Percentiles rank a stretch among this genome's conserved stretches.
Conservation (phyloP, 2,888 invertebrate genomes). For the Galeopsomyia nigrocyanea region DNA sequence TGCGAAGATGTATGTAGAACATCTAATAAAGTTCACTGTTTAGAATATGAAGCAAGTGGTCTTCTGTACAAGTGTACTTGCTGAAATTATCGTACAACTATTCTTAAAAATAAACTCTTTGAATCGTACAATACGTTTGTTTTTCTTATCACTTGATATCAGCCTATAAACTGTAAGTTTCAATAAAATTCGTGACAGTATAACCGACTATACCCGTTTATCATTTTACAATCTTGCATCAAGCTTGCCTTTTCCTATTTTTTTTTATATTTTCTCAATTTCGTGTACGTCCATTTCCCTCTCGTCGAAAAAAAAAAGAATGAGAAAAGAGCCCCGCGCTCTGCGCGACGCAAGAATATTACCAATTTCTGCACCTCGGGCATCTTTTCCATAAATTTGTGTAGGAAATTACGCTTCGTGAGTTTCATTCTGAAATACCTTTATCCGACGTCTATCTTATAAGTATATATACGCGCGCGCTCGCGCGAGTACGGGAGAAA, state of each 20-base stretch:
- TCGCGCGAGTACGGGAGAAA: conserved; percentile 23
- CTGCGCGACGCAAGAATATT: conserved; percentile 20
- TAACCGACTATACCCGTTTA: too few relatives aligned
- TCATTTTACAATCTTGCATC: too few relatives aligned
- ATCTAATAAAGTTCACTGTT: conserved; percentile 21
- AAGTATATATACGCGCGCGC: conserved; percentile 21
- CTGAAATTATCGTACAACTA: neutral
- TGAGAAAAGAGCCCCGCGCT: conserved; percentile 10
- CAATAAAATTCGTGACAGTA: too few relatives aligned
- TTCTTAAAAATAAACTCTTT: too few relatives aligned
- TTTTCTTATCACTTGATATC: too few relatives aligned
- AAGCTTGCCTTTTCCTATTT: neutral
- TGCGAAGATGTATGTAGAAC: conserved; percentile 31
- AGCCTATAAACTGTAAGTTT: too few relatives aligned
- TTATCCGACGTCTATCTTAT: conserved; percentile 39
- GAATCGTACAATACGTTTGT: too few relatives aligned
- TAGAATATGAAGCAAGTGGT: conserved; percentile 33
- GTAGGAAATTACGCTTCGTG: conserved; percentile 49
- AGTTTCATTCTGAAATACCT: conserved; percentile 50
- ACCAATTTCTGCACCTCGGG: conserved; percentile 8
- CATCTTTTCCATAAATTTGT: conserved; percentile 49
- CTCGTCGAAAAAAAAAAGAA: conserved; percentile 23
- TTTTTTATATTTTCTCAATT: conserved; percentile 32
- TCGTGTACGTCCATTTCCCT: conserved; percentile 33
- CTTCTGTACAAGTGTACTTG: conserved; percentile 38